Evolutionary conservation across 2,797 vertebrate genomes (phyloP), one percentile per base, ranked within the genome.

Genomic region (Cuculus canorus): DNA sequence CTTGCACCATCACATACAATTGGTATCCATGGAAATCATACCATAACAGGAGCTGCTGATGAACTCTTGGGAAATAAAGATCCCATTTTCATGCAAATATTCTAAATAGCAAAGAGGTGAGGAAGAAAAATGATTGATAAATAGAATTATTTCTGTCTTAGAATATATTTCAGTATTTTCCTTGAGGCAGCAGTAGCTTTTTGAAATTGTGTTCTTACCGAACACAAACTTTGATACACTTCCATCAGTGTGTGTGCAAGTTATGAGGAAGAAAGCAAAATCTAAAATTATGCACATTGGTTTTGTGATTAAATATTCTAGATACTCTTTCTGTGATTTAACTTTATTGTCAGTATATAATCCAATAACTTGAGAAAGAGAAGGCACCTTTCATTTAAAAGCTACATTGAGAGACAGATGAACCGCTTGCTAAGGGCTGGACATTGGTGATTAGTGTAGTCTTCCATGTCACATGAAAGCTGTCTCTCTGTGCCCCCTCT

Each of bases 21-120:
- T 57, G 73, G 92, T 95, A 95, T 95, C 95, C 92, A 95, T 96
- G 96, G 95, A 94, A 96, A 96, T 97, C 88, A 93, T 88, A 90
- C 78, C 71, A 50, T 61, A 94, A 77, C 88, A 92, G 83, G 47
- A 93, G 71, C 70, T 84, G 75, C 88, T 93, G 95, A 95, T 69
- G 88, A 95, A 95, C 94, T 94, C 95, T 78, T 94, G 93, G 90
- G 95, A 95, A 97, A 95, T 96, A 97, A 96, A 96, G 82, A 87
- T 87, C 86, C 81, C 68, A 92, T 97, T 96, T 95, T 96, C 77
- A 96, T 95, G 95, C 90, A 96, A 90, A 96, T 94, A 94, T 88
- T 91, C 83, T 95, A 93, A 96, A 96, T 50, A 96, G 71, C 71
- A 90, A 95, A 84, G 86, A 90, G 81, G 78, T 92, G 61, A 86